Percentiles rank a stretch among this genome's conserved stretches.
Evolutionary conservation across 2,113 vertebrate species (phyloP).

Genomic region (Morphnarchus princeps): DNA sequence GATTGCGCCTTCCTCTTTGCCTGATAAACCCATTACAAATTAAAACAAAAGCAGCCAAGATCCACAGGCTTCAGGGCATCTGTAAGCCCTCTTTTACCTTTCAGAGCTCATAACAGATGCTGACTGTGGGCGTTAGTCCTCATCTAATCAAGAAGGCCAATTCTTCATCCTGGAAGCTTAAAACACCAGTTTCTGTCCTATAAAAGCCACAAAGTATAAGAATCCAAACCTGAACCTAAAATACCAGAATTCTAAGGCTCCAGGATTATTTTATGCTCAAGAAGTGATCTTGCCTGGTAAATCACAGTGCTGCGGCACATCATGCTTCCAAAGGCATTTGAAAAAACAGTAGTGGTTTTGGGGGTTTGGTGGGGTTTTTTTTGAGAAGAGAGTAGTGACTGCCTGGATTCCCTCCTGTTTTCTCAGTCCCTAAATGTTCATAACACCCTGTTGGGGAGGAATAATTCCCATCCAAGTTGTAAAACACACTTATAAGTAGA

Average conservation of each 20-base stretch:
- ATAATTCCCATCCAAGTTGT: conserved; percentile 30
- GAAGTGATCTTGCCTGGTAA: not conserved
- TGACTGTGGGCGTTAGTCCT: not conserved
- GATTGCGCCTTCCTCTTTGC: not conserved
- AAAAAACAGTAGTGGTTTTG: not conserved
- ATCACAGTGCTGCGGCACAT: not conserved
- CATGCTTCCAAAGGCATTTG: not conserved
- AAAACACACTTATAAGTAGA: conserved; percentile 46
- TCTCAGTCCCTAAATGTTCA: not conserved
- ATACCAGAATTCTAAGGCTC: not conserved
- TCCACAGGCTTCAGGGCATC: not conserved
- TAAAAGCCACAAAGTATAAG: not conserved
- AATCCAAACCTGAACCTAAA: not conserved
- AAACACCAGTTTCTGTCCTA: not conserved
- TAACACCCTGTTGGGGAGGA: conserved; percentile 34
- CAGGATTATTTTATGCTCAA: not conserved
- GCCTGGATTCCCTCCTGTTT: not conserved
- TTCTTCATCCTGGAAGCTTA: not conserved
- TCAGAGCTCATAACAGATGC: not conserved
- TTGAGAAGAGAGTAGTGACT: not conserved
- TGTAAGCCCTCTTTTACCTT: not conserved
- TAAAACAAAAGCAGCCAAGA: conserved; percentile 14
- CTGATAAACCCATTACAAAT: not conserved
- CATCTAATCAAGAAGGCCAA: not conserved
- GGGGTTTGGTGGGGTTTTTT: not conserved